Evolutionary conservation across 53 echinoderm and acorn worm genomes (phyloP).

Genomic region (Crossaster papposus): DNA sequence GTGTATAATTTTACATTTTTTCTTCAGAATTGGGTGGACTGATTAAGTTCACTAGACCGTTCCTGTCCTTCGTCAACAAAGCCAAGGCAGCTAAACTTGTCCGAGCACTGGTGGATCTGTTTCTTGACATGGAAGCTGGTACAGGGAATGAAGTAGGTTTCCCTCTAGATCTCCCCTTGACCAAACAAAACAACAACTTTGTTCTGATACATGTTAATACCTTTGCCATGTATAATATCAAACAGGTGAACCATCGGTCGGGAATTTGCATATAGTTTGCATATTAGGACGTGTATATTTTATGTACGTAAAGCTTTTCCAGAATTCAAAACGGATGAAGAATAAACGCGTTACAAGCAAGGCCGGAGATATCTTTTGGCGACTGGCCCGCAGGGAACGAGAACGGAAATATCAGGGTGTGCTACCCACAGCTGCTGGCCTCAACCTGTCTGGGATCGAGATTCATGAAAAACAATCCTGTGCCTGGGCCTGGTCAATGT

Average conservation of each 20-base stretch:
- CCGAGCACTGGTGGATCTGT: conserved; percentile 91
- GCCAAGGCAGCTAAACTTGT: conserved; percentile 98
- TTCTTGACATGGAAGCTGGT: conserved; percentile 96
- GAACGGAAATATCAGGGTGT: no score
- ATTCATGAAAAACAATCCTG: no score
- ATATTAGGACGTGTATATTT: no score
- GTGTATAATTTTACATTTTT: no score
- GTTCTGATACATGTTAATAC: neutral
- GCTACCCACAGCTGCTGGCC: no score
- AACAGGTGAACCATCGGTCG: neutral
- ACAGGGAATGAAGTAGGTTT: conserved; percentile 93
- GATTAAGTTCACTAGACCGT: conserved; percentile 91
- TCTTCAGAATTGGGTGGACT: conserved; percentile 84
- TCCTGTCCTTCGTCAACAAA: conserved; percentile 92
- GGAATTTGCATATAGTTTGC: neutral
- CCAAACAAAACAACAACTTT: neutral
- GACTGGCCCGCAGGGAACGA: no score
- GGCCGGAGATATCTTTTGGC: no score
- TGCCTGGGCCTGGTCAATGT: no score
- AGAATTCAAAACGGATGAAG: no score
- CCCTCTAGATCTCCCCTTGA: neutral
- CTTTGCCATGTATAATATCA: neutral
- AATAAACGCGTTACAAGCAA: no score
- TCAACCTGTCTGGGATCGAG: no score
- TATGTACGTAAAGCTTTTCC: no score